phyloP scores from a whole-genome alignment of 1,140 invertebrate genomes.

The Anoplophora glabripennis region DNA sequence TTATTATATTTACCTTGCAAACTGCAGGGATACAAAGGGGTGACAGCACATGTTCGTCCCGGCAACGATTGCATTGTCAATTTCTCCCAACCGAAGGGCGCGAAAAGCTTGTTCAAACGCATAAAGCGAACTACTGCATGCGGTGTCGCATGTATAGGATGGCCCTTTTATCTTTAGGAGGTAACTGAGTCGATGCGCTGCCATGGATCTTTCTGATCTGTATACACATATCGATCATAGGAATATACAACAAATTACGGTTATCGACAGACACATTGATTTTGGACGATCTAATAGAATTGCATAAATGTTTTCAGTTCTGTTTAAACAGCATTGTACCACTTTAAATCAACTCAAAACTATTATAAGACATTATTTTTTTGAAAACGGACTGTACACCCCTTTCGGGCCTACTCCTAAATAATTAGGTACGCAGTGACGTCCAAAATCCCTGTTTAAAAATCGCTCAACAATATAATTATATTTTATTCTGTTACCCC shows the following conservation, averaged over 20 bases:
- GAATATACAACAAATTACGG: too few species aligned
- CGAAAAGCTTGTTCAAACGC: slow-evolving; percentile 81
- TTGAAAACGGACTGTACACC: too few species aligned
- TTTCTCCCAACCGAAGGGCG: slow-evolving; percentile 71
- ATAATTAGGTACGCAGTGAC: too few species aligned
- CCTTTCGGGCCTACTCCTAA: too few species aligned
- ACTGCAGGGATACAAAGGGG: slow-evolving; percentile 82
- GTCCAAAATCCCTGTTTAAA: too few species aligned
- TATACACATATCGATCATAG: background rate
- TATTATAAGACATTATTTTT: too few species aligned
- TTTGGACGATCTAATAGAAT: too few species aligned
- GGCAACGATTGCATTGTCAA: slow-evolving; percentile 85
- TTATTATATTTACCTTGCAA: slow-evolving; percentile 55
- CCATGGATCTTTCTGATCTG: slow-evolving; percentile 85
- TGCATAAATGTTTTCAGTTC: too few species aligned
- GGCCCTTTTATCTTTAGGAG: slow-evolving; percentile 69
- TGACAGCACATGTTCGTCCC: slow-evolving; percentile 82
- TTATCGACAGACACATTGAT: too few species aligned
- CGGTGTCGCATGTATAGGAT: slow-evolving; percentile 82
- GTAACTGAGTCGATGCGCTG: slow-evolving; percentile 86
- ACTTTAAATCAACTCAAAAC: too few species aligned
- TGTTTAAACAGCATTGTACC: too few species aligned
- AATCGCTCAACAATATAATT: too few species aligned
- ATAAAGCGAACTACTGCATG: slow-evolving; percentile 85
- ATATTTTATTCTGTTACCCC: slow-evolving; percentile 57